Conservation (phyloP, 2,113 vertebrate genomes). For the Eira barbara region DNA sequence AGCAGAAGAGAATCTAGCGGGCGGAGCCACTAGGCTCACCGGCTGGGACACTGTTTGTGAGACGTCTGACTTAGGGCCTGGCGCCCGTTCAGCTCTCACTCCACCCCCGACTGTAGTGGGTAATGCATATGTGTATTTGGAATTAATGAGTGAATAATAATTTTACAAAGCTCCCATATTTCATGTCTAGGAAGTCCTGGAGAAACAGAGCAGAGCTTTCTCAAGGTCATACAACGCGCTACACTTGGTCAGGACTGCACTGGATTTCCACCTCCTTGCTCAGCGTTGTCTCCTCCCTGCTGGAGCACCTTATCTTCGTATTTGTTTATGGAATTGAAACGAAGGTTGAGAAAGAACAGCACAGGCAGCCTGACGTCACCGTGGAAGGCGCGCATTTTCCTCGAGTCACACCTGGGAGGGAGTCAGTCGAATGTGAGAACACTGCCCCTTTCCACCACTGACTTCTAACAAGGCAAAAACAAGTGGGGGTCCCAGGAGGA, state of each 20-base stretch:
- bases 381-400: neutral
- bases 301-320: neutral
- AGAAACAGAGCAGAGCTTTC: neutral
- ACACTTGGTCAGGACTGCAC: neutral
- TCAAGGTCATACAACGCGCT: no score
- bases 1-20: rapidly evolving
- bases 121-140: neutral
- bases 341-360: neutral
- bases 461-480: neutral
- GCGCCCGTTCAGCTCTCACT: no score
- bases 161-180: neutral
- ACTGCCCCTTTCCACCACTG: neutral
- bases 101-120: neutral
- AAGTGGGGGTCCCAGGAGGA: neutral
- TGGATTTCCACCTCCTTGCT: neutral
- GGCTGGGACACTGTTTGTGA: rapidly evolving
- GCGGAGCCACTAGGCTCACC: rapidly evolving
- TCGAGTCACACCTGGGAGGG: neutral
- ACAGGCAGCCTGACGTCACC: neutral
- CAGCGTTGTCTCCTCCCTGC: neutral
- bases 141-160: neutral
- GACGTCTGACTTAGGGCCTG: neutral
- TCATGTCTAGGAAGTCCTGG: neutral
- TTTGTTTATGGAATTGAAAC: neutral
- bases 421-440: neutral